These are phyloP conservation scores for Ciona savignyi DNA, from an alignment of 23 tunicate genomes.

Conservation along the genomic window DNA sequence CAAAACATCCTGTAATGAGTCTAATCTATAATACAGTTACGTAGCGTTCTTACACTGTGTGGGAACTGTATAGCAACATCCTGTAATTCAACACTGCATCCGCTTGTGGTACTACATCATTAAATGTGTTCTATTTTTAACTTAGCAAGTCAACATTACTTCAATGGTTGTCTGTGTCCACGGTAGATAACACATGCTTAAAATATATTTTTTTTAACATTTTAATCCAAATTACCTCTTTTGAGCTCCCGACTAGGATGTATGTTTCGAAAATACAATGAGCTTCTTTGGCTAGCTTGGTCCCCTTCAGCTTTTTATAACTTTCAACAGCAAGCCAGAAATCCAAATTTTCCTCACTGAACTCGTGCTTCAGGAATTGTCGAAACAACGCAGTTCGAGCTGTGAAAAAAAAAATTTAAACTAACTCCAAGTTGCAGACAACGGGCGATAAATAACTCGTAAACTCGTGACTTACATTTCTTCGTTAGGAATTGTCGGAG, in stretches of 20 bases:
- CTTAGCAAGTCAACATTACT: too few species aligned
- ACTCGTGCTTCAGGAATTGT: conserved; percentile 7
- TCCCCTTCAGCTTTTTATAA: conserved; percentile 5
- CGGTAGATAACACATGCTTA: neutral
- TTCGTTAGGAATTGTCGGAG: neutral
- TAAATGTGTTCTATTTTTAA: too few species aligned
- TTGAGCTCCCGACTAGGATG: neutral
- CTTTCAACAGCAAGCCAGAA: conserved; percentile 27
- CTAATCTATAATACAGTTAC: too few species aligned
- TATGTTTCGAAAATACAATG: conserved; percentile 8
- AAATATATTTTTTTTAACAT: neutral
- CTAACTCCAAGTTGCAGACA: neutral
- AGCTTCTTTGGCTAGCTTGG: neutral
- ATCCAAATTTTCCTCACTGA: conserved; percentile 31
- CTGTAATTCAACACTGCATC: too few species aligned
- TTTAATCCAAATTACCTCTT: conserved; percentile 14
- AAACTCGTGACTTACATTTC: neutral
- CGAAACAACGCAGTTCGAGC: conserved; percentile 15
- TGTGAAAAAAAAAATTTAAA: neutral
- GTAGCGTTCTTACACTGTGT: too few species aligned
- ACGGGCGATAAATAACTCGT: neutral
- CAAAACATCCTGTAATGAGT: too few species aligned
- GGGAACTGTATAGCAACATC: too few species aligned
- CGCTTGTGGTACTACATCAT: too few species aligned
- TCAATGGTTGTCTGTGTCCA: too few species aligned